Evolutionary conservation across 2,888 invertebrate genomes (phyloP), one percentile per base, ranked within the genome.

Genomic region (Cartodere bifasciata): DNA sequence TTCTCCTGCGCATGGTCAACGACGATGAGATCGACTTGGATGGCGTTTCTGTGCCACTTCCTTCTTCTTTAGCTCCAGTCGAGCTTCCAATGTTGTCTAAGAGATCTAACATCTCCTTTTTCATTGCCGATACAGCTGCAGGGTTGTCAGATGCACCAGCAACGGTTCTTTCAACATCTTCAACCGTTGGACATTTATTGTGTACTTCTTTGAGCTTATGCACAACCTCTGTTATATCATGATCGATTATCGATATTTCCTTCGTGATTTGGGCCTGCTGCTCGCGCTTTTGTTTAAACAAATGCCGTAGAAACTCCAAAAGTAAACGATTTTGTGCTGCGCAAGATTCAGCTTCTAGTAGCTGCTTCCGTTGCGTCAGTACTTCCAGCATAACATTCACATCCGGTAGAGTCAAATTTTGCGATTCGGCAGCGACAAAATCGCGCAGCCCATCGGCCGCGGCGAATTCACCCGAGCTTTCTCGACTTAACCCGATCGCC

Each of bases 361-460:
- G 64, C 29, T 81, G 75, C 56, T 85, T 86, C 34, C 84, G 68
- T 37, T 83, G 75, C 4, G 77, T 76, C 29, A 90, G 63, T 32
- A 85, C 70, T 46, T 83, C 82, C 32, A 90, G 60, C 70, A 90
- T 76, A 1, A 75, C 71, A 49, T 86, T 84, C 1, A 90, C 80
- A 51, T 87, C 85, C 0, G 78, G 72, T 26, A 87, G 62, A 13
- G 78, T 74, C 27, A 88, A 62, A 49, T 75, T 74, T 17, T 78
- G 69, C 13, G 78, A 75, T 54, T 78, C 78, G 0, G 72, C 65
- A 0, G 77, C 71, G 0, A 82, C 67, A 38, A 79, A 71, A 40
- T 72, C 70, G 16, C 75, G 59, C 23, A 77, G 57, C 9, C 69
- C 65, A 39, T 68, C 71, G n/a, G 55, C 61, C 5, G 60, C 53